A percentile compares a stretch with the other conserved stretches of the same genome.
These are phyloP conservation scores for Pelobates fuscus DNA, from an alignment of 2,113 vertebrate species.

Conservation along the genomic window DNA sequence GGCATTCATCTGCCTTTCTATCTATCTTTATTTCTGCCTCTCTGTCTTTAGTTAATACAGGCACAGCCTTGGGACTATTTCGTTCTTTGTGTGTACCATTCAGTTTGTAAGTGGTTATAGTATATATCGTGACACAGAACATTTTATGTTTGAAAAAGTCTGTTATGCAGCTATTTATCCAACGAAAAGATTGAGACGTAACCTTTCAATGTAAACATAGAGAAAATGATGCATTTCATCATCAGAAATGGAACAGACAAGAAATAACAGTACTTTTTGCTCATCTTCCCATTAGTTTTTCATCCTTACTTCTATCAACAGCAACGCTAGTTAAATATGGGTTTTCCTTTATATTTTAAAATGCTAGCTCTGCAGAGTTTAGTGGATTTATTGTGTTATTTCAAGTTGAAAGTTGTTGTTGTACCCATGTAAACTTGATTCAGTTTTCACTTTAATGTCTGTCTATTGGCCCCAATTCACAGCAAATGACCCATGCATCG, in stretches of 20 bases:
- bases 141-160: not conserved
- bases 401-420: not conserved
- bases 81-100: no score
- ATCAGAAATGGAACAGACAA: not conserved
- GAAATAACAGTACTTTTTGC: not conserved
- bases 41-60: no score
- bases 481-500: not conserved
- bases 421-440: not conserved
- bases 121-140: not conserved
- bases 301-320: not conserved
- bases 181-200: not conserved
- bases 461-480: slow-evolving; percentile 4
- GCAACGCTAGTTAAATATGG: not conserved
- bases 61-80: no score
- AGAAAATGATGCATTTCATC: not conserved
- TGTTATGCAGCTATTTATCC: not conserved
- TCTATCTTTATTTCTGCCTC: no score
- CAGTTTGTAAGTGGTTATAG: not conserved
- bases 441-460: slow-evolving; percentile 4
- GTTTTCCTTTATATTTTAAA: not conserved
- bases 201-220: not conserved
- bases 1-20: no score
- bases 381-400: not conserved
- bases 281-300: not conserved
- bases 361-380: not conserved